A percentile compares a stretch with the other conserved stretches of the same genome.
phyloP scores from a whole-genome alignment of 2,888 invertebrate genomes.

The Drosophila antonietae region DNA sequence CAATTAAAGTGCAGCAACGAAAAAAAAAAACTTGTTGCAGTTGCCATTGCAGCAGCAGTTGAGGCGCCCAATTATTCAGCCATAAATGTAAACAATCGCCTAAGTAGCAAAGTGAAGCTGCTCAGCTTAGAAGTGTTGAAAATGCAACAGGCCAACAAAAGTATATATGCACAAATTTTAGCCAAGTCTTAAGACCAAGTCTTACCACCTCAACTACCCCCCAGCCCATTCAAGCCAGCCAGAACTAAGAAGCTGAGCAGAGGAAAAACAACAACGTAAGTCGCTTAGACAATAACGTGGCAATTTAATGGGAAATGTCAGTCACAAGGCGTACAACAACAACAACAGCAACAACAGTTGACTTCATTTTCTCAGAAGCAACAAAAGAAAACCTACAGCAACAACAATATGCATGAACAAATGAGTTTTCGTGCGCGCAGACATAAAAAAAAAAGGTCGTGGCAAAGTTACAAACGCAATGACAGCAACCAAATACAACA shows the following conservation, averaged over 20 bases:
- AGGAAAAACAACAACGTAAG: conserved; percentile 8
- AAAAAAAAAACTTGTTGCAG: background rate
- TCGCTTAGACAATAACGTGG: conserved; percentile 74
- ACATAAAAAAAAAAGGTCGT: conserved; percentile 64
- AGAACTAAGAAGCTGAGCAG: conserved; percentile 43
- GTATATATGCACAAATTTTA: conserved; percentile 63
- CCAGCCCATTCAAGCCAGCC: background rate
- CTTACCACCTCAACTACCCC: background rate
- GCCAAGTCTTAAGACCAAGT: background rate
- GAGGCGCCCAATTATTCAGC: conserved; percentile 78
- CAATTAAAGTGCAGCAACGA: conserved; percentile 67
- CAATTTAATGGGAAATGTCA: conserved; percentile 81
- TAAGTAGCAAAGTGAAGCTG: conserved; percentile 52
- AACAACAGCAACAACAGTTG: conserved; percentile 49
- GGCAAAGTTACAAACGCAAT: conserved; percentile 65
- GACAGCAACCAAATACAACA: conserved; percentile 41
- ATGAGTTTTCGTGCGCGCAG: conserved; percentile 65
- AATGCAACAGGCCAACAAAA: conserved; percentile 53
- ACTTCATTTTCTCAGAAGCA: conserved; percentile 79
- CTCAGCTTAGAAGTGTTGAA: conserved; percentile 57
- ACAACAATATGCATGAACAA: conserved; percentile 61
- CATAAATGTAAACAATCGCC: conserved; percentile 81
- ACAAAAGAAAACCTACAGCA: conserved; percentile 64
- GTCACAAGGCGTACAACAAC: conserved; percentile 60
- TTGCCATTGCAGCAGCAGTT: conserved; percentile 23